A percentile compares a stretch with the other conserved stretches of the same genome.
These are phyloP conservation scores for Acleris sparsana DNA, from an alignment of 2,888 invertebrate genomes.

Conservation along the genomic window DNA sequence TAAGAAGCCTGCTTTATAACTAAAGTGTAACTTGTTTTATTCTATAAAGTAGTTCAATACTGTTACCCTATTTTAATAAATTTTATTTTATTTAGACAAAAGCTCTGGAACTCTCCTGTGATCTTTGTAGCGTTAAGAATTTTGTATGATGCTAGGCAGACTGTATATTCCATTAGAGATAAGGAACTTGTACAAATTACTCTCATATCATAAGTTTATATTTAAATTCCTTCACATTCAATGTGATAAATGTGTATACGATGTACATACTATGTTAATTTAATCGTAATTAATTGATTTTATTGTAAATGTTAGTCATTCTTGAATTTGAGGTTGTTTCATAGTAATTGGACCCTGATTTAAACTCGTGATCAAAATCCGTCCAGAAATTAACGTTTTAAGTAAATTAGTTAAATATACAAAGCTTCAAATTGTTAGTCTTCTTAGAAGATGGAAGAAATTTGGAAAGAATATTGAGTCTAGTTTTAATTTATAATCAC, in stretches of 20 bases:
- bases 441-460: slow-evolving; percentile 12
- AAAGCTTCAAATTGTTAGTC: slow-evolving; percentile 13
- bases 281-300: slow-evolving; percentile 16
- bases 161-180: slow-evolving; percentile 43
- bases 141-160: slow-evolving; percentile 57
- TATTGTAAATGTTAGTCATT: slow-evolving; percentile 3
- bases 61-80: slow-evolving; percentile 67
- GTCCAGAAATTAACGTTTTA: slow-evolving; percentile 21
- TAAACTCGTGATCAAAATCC: slow-evolving; percentile 20
- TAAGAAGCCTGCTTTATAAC: slow-evolving; percentile 81
- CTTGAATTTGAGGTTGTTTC: slow-evolving; percentile 1
- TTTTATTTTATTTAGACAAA: slow-evolving; percentile 51
- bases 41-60: slow-evolving; percentile 57
- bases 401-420: slow-evolving; percentile 27
- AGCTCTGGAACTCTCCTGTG: slow-evolving; percentile 83
- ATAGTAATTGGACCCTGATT: slow-evolving; percentile 6
- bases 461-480: slow-evolving; percentile 27
- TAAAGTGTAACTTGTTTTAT: slow-evolving; percentile 54
- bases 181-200: slow-evolving; percentile 51
- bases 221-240: slow-evolving; percentile 47
- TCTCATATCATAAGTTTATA: slow-evolving; percentile 35
- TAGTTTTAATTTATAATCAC: slow-evolving; percentile 58
- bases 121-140: slow-evolving; percentile 73
- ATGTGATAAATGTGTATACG: slow-evolving; percentile 53
- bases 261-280: slow-evolving; percentile 44